Percentiles rank a stretch among this genome's conserved stretches.
Conservation (phyloP, 2,888 invertebrate species). For the Salpingus planirostris region DNA sequence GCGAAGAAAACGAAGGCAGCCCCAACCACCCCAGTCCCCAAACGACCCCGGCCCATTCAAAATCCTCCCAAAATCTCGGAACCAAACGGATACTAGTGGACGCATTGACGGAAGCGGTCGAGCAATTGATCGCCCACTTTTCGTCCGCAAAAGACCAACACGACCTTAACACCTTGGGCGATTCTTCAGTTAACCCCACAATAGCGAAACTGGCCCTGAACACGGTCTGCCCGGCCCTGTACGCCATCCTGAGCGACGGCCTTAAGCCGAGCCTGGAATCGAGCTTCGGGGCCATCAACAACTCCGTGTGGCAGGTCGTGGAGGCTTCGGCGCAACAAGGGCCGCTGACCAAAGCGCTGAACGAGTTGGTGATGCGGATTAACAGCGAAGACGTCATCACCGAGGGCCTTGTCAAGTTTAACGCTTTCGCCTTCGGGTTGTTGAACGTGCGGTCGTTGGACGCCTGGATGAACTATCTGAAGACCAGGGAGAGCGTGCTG, state of each 20-base stretch:
- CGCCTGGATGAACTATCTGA: constrained; percentile 81
- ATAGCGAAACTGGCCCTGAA: constrained; percentile 67
- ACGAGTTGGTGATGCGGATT: constrained; percentile 73
- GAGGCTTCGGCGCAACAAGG: constrained; percentile 83
- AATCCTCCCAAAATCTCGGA: constrained; percentile 41
- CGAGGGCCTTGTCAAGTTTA: constrained; percentile 79
- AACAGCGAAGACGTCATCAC: constrained; percentile 75
- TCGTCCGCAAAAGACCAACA: constrained; percentile 55
- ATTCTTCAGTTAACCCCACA: constrained; percentile 52
- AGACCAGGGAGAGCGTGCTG: constrained; percentile 73
- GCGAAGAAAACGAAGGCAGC: constrained; percentile 54
- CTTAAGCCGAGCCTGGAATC: constrained; percentile 72
- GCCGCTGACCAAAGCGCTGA: constrained; percentile 72
- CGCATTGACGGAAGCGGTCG: constrained; percentile 66
- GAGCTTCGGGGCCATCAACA: constrained; percentile 75
- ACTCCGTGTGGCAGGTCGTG: constrained; percentile 84
- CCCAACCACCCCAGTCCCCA: constrained; percentile 51
- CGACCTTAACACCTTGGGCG: constrained; percentile 51
- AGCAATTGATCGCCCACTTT: constrained; percentile 64
- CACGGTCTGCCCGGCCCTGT: constrained; percentile 73
- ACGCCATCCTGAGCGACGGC: constrained; percentile 77
- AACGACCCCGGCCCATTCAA: constrained; percentile 29
- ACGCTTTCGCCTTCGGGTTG: constrained; percentile 79
- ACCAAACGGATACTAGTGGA: constrained; percentile 62
- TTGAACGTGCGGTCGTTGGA: constrained; percentile 81